Base-by-base conservation (phyloP, 2,113 vertebrate genomes). In the Plecotus auritus region DNA sequence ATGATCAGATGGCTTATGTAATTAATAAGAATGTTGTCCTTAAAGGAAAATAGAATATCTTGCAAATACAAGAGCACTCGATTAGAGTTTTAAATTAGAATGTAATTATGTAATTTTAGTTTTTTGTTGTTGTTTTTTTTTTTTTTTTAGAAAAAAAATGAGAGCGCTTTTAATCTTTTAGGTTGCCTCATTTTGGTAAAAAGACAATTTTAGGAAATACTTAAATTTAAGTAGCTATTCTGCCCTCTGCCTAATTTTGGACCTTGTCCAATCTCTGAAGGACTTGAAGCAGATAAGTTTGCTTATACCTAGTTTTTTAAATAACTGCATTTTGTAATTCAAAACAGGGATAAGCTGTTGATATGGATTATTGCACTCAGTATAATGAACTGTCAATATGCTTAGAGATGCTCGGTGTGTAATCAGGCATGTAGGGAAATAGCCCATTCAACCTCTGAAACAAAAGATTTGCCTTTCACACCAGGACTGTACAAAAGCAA, bases 1-100 rank as follows among this genome's bases (percentile, higher is more conserved):
- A 97, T 95, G 72, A 98, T 98, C 97, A 98, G 97, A 97, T 72
- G 97, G 97, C 96, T 98, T 97, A 69, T 97, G 93, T 98, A 97
- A 98, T 98, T 98, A 98, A 98, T 98, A 98, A 96, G 96, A 98
- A 97, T 98, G 96, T 85, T 95, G 94, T 97, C 97, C 97, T 97
- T 98, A 96, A 98, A 98, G 97, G 96, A 97, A 94, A 97, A 93
- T 95, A 93, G 96, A 97, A 97, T 89, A 97, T 97, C 95, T 98
- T 98, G 97, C 9, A 66, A 97, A 97, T 96, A 95, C 61, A 96
- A 97, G 93, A 98, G 85, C 93, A 95, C 97, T 98, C 97, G 96
- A 98, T 98, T 98, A 98, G 96, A 95, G 97, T 98, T 98, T 98
- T 97, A 98, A 98, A 98, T 98, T 98, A 97, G 96, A 97, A 92